phyloP scores from a whole-genome alignment of 2,113 vertebrate genomes.

The Amphiprion percula region DNA sequence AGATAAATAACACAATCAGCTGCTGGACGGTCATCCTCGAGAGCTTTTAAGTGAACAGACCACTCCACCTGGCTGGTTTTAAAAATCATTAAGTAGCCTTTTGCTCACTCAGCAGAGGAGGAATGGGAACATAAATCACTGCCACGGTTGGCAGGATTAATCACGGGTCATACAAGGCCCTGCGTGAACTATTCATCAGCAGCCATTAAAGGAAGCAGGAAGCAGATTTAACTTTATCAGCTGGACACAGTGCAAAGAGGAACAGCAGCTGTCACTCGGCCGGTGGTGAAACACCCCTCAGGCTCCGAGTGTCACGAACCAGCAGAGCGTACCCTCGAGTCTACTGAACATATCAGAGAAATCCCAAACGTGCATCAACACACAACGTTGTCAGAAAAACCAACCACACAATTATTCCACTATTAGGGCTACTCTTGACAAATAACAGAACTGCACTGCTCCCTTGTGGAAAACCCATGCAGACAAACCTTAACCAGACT shows the following conservation, averaged over 20 bases:
- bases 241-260: neutral
- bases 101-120: constrained; percentile 67
- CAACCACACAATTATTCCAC: constrained; percentile 1
- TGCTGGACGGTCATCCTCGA: constrained; percentile 35
- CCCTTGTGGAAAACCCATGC: constrained; percentile 41
- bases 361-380: neutral
- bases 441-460: constrained; percentile 34
- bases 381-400: neutral
- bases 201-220: constrained; percentile 29
- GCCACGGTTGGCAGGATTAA: constrained; percentile 54
- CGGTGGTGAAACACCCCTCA: neutral
- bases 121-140: constrained; percentile 63
- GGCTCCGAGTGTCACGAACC: neutral
- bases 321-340: constrained; percentile 5
- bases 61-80: constrained; percentile 51
- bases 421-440: neutral
- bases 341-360: neutral
- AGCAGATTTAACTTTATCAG: constrained; percentile 27
- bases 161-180: constrained; percentile 50
- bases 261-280: constrained; percentile 33
- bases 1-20: constrained; percentile 36
- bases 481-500: neutral
- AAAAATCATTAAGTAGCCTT: constrained; percentile 65
- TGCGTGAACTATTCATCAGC: constrained; percentile 52
- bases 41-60: constrained; percentile 35